Base-by-base conservation (phyloP, 2,113 vertebrate genomes). In the Herpailurus yagouaroundi region DNA sequence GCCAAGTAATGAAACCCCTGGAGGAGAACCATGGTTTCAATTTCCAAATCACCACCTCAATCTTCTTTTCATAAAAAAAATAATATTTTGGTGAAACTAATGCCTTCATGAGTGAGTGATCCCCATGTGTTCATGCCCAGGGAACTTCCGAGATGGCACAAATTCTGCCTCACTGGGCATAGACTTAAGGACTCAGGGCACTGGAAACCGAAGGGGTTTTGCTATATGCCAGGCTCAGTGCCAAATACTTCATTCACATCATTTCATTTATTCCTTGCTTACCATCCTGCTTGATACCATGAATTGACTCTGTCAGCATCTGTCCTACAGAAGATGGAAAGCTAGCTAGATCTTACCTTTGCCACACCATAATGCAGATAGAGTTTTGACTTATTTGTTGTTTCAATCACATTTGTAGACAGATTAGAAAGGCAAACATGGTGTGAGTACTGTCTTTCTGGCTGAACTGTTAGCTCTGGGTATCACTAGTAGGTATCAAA, bases 71-170 rank as follows among this genome's bases (percentile, higher is more conserved):
- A 87, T 50, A 55, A 79, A 50, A 83, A 5, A 21, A n/a, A 55
- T 48, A 27, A 55, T 9, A 36, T 11, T 74, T 88, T 80, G 55
- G 27, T 63, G 19, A 88, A 52, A 69, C 80, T 19, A n/a, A 63
- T 2, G 1, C 7, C n/a, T 48, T 0, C 31, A 4, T 10, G 4
- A 7, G 19, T 29, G 68, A 81, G 4, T 48, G 63, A 76, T 1
- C 31, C n/a, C 31, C 11, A 4, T 14, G 33, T 36, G 15, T 48
- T 83, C 25, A 64, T 13, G 21, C 21, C 14, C 0, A 1, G 55
- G 31, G 69, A 27, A 55, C 0, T 6, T 25, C 25, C 13, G 63
- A 77, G n/a, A 27, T 9, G 25, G 11, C 33, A 27, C 3, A 48
- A 23, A 50, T 5, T 27, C 21, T 41, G 21, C 50, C 16, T 71